These are phyloP conservation scores for Ceratothoa steindachneri DNA, from an alignment of 2,888 invertebrate genomes.

Conservation along the genomic window DNA sequence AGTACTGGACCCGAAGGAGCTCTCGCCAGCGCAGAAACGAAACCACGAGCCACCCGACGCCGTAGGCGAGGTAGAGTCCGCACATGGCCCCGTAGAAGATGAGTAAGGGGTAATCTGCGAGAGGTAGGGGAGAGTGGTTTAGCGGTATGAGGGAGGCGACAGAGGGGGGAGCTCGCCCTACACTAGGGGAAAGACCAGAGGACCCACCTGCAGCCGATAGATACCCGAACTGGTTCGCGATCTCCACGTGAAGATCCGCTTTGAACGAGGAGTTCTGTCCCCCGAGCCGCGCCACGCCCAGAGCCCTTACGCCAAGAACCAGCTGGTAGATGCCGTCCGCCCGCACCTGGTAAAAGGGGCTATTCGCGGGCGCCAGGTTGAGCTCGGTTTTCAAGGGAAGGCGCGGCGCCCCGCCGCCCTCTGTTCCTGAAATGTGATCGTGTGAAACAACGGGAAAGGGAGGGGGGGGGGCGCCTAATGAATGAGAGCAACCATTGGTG, in stretches of 20 bases:
- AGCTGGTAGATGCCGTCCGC: background rate
- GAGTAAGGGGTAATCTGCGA: constrained; percentile 43
- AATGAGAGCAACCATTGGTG: too few species aligned
- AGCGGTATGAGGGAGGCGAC: too few species aligned
- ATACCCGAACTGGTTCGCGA: constrained; percentile 73
- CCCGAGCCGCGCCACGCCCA: too few species aligned
- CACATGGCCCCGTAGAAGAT: constrained; percentile 90
- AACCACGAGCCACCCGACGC: constrained; percentile 74
- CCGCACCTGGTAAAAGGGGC: background rate
- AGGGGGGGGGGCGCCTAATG: too few species aligned
- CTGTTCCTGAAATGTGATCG: background rate
- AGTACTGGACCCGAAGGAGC: constrained; percentile 85
- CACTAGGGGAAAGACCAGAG: too few species aligned
- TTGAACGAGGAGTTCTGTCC: constrained; percentile 55
- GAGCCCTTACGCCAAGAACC: background rate
- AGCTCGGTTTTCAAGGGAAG: too few species aligned
- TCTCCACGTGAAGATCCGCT: constrained; percentile 65
- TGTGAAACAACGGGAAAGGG: too few species aligned
- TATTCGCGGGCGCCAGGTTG: too few species aligned
- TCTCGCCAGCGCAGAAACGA: constrained; percentile 86
- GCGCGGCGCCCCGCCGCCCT: background rate
- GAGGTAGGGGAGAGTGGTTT: too few species aligned
- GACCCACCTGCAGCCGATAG: constrained; percentile 75
- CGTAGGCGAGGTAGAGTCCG: constrained; percentile 75
- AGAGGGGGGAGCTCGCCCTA: too few species aligned